Conservation (phyloP, 1,140 invertebrate genomes). For the Solen grandis region DNA sequence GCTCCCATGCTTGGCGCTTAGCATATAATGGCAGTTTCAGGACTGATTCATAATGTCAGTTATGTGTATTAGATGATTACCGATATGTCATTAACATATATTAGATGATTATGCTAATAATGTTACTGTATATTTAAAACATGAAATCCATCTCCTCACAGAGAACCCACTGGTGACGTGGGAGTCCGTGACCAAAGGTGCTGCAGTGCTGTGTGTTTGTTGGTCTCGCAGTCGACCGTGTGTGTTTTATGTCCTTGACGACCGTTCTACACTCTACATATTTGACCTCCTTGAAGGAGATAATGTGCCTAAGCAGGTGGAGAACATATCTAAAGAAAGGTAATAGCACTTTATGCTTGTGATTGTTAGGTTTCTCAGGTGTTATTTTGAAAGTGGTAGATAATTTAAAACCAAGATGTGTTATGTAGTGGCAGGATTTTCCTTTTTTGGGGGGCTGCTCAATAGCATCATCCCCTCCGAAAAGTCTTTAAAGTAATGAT, state of each 20-base stretch:
- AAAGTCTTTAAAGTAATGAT: neutral
- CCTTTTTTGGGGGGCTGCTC: neutral
- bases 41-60: too few species aligned
- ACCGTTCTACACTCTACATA: conserved; percentile 82
- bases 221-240: conserved; percentile 85
- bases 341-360: too few species aligned
- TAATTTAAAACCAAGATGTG: neutral
- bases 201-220: conserved; percentile 81
- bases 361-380: neutral
- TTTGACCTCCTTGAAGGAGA: conserved; percentile 84
- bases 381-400: neutral
- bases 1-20: too few species aligned
- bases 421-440: neutral
- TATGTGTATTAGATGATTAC: too few species aligned
- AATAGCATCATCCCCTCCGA: neutral
- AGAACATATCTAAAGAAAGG: conserved; percentile 80
- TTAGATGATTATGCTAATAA: too few species aligned
- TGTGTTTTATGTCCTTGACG: conserved; percentile 84
- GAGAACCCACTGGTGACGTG: conserved; percentile 83
- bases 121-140: too few species aligned
- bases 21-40: too few species aligned
- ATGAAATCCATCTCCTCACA: conserved; percentile 72
- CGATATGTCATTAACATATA: too few species aligned
- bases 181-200: conserved; percentile 74
- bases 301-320: conserved; percentile 80